Base-by-base conservation (phyloP, 2,888 invertebrate species). In the Magallana nippona region DNA sequence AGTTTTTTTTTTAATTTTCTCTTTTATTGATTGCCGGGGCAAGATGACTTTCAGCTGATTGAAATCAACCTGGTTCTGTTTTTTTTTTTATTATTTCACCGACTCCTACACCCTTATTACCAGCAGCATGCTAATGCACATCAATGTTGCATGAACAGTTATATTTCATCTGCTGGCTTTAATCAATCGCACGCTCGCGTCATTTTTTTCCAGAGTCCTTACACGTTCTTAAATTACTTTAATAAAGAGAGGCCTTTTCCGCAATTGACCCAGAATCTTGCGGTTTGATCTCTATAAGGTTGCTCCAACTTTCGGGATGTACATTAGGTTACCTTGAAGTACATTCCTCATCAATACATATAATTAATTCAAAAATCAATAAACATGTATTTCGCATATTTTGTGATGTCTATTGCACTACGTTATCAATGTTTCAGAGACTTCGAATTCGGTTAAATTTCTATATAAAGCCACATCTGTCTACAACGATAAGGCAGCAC, bases 131-230 rank as follows among this genome's bases (percentile, higher is more conserved):
- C 22, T 55, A 55, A 78, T 55, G 10, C 78, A n/a, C 22, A 56
- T 78, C 27, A 44, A 78, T 55, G 78, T 78, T 55, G n/a, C 22
- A 55, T 55, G 56, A 78, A 17, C 11, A 2, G 78, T 22, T 44
- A 78, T 44, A 78, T 44, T 56, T n/a, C 55, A 78, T 56, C 56
- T n/a, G 78, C 19, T 55, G 55, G 56, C 78, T 22, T 55, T 55
- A n/a, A 55, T 78, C 56, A 55, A 78, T 78, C 55, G 22, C n/a
- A 27, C 27, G 22, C 27, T 63, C 19, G 5, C 44, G 8, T 44
- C 5, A 32, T 44, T 44, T 44, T 44, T 44, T 44, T 44, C 5
- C 44, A 44, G 44, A 44, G 44, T 44, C 44, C 44, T 44, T 44
- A 44, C 44, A 44, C 44, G 44, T 44, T 44, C 44, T 44, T 44